phyloP scores from a whole-genome alignment of 1,140 invertebrate species.

The Maniola jurtina region DNA sequence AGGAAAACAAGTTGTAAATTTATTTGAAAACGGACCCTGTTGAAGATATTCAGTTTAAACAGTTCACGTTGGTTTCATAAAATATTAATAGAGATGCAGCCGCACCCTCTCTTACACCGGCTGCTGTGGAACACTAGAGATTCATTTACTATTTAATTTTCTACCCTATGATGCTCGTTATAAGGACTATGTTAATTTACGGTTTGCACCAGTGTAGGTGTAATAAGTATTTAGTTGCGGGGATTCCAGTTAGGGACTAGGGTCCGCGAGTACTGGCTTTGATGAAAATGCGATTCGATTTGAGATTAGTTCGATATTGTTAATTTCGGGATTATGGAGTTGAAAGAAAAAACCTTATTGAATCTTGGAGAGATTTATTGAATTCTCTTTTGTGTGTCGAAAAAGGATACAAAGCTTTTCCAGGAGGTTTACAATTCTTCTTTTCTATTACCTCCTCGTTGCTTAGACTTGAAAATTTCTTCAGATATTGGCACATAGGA shows the following conservation, averaged over 20 bases:
- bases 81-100: constrained; percentile 45
- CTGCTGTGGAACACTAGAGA: constrained; percentile 6
- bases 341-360: constrained; percentile 23
- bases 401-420: background rate
- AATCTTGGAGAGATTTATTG: constrained; percentile 14
- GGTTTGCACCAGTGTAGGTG: constrained; percentile 18
- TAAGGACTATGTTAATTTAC: constrained; percentile 8
- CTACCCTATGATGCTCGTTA: constrained; percentile 7
- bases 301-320: constrained; percentile 37
- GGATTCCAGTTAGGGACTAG: constrained; percentile 38
- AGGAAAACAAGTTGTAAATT: constrained; percentile 21
- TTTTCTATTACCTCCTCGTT: too few species aligned
- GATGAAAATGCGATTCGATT: constrained; percentile 38
- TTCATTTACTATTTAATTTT: constrained; percentile 11
- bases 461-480: too few species aligned
- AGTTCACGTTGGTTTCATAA: constrained; percentile 41
- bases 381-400: background rate
- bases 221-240: constrained; percentile 50
- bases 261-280: constrained; percentile 35
- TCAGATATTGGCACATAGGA: too few species aligned
- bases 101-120: constrained; percentile 29
- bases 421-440: background rate
- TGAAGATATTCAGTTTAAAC: constrained; percentile 37
- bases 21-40: constrained; percentile 19
- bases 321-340: constrained; percentile 27